Percentiles rank a stretch among this genome's conserved stretches.
phyloP scores from a whole-genome alignment of 1,140 invertebrate genomes.

The Bombus impatiens region DNA sequence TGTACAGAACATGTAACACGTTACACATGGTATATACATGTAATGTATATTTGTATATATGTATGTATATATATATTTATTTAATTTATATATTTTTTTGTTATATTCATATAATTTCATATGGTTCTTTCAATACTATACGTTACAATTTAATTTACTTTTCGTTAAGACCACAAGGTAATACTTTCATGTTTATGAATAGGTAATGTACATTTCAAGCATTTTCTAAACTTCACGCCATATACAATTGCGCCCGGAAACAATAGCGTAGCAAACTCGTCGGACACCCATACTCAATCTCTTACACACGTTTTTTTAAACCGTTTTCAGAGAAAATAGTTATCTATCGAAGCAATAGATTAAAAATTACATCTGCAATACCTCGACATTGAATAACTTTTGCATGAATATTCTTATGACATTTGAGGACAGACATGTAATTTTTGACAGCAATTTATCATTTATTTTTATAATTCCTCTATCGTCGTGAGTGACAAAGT shows the following conservation, averaged over 20 bases:
- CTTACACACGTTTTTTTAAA: not conserved
- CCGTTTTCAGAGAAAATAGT: constrained; percentile 6
- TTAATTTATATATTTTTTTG: not conserved
- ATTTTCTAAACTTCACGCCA: not conserved
- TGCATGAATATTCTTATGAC: too few relatives aligned
- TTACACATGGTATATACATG: constrained; percentile 27
- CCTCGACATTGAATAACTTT: too few relatives aligned
- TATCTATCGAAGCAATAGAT: not conserved
- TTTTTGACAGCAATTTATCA: not conserved
- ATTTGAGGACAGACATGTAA: too few relatives aligned
- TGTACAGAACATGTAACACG: constrained; percentile 42
- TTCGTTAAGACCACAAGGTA: not conserved
- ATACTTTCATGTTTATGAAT: not conserved
- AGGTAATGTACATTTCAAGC: not conserved
- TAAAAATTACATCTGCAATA: not conserved
- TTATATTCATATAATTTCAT: not conserved
- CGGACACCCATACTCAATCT: not conserved
- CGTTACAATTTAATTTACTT: not conserved
- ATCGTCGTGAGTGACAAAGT: too few relatives aligned
- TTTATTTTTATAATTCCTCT: not conserved
- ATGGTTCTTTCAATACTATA: not conserved
- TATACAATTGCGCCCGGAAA: constrained; percentile 1
- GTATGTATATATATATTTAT: constrained; percentile 13
- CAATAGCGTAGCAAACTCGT: constrained; percentile 3
- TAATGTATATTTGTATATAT: not conserved